phyloP scores from a whole-genome alignment of 2,888 invertebrate species.

The Chironomus riparius region DNA sequence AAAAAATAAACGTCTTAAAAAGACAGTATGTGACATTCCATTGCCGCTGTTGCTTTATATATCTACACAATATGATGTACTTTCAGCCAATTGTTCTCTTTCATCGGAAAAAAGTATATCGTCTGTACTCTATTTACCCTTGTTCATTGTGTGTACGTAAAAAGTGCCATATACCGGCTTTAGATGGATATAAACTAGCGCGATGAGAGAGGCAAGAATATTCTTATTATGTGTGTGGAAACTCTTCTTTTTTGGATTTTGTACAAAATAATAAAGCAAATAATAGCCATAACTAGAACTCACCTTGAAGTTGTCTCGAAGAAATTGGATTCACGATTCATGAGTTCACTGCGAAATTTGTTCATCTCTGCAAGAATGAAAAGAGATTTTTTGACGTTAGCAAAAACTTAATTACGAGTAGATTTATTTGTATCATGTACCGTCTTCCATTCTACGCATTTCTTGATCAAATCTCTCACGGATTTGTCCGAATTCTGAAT shows the following conservation, averaged over 20 bases:
- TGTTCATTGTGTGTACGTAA: background rate
- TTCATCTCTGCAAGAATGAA: conserved; percentile 7
- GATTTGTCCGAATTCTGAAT: conserved; percentile 93
- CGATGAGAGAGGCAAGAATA: background rate
- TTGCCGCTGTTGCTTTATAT: background rate
- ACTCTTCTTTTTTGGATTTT: background rate
- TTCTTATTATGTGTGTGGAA: background rate
- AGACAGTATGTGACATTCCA: background rate
- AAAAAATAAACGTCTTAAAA: background rate
- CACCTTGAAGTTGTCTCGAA: conserved; percentile 85
- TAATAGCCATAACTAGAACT: too few species aligned
- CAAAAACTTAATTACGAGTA: background rate
- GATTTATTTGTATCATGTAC: conserved; percentile 66
- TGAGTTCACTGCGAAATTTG: conserved; percentile 51
- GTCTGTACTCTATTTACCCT: background rate
- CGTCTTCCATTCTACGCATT: conserved; percentile 98
- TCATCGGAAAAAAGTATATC: background rate
- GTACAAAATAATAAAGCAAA: background rate
- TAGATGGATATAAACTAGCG: background rate
- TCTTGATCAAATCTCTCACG: conserved; percentile 91
- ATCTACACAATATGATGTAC: background rate
- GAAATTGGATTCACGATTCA: conserved; percentile 88
- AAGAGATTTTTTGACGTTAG: too few species aligned
- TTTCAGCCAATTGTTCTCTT: background rate
- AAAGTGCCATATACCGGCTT: background rate